These are phyloP conservation scores for Ptychadena robeensis DNA, from an alignment of 2,797 vertebrate species.

Conservation along the genomic window DNA sequence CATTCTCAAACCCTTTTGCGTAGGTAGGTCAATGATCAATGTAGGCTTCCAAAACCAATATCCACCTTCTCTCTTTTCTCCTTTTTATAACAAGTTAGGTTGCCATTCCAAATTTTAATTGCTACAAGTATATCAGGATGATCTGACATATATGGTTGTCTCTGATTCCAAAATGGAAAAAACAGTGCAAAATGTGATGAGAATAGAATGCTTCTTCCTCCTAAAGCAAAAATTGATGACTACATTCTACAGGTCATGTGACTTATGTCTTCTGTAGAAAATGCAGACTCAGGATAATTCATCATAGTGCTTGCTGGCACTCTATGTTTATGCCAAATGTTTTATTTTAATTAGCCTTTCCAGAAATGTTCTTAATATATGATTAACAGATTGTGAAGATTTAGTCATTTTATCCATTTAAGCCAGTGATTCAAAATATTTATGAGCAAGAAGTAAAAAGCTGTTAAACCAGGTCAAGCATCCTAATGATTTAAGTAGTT, in stretches of 20 bases:
- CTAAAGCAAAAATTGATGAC: too few relatives aligned
- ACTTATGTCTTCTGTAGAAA: not conserved
- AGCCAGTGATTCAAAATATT: slow-evolving; percentile 46
- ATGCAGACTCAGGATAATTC: not conserved
- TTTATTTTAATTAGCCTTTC: slow-evolving; percentile 1
- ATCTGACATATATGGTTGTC: too few relatives aligned
- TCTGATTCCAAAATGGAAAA: too few relatives aligned
- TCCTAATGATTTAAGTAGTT: slow-evolving; percentile 52
- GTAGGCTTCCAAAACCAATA: too few relatives aligned
- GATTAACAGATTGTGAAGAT: slow-evolving; percentile 29
- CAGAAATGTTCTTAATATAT: slow-evolving; percentile 15
- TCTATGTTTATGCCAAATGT: not conserved
- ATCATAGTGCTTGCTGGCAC: not conserved
- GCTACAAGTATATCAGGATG: too few relatives aligned
- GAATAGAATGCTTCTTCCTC: too few relatives aligned
- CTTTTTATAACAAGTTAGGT: too few relatives aligned
- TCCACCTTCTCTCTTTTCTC: too few relatives aligned
- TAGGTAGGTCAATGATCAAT: too few relatives aligned
- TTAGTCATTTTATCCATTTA: slow-evolving; percentile 30
- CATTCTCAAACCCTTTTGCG: too few relatives aligned
- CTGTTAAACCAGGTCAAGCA: slow-evolving; percentile 54
- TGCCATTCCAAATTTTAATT: too few relatives aligned
- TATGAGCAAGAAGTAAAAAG: slow-evolving; percentile 45
- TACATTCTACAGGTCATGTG: not conserved
- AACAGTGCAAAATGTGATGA: too few relatives aligned